Percentiles rank a stretch among this genome's conserved stretches.
Conservation (phyloP, 2,113 vertebrate genomes). For the Dermatemys mawii region DNA sequence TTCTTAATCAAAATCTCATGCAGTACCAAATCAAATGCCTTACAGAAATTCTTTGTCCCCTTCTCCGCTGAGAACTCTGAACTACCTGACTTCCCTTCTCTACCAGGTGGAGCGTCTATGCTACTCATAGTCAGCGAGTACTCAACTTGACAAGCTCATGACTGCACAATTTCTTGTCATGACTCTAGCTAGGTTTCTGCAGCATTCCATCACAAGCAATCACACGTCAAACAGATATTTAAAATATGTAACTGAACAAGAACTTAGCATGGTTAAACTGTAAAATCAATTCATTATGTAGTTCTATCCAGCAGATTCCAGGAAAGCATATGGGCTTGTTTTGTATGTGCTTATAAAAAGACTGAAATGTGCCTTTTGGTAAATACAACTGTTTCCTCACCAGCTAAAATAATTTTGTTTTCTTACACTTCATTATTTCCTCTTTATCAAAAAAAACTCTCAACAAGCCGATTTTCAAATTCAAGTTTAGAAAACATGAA, state of each 20-base stretch:
- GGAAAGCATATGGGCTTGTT: neutral
- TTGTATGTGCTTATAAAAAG: neutral
- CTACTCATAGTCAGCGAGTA: neutral
- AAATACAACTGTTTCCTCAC: neutral
- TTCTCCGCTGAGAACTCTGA: too few species aligned
- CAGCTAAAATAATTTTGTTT: rapidly evolving
- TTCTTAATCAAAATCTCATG: too few species aligned
- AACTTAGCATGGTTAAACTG: slow-evolving; percentile 60
- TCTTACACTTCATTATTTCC: neutral
- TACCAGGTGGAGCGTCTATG: too few species aligned
- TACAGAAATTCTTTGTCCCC: too few species aligned
- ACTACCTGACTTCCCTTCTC: too few species aligned
- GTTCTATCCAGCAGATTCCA: neutral
- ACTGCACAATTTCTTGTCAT: slow-evolving; percentile 83
- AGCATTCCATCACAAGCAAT: slow-evolving; percentile 86
- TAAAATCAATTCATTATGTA: neutral
- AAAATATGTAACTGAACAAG: slow-evolving; percentile 86
- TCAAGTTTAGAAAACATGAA: neutral
- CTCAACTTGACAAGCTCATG: slow-evolving; percentile 24
- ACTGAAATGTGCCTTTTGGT: neutral
- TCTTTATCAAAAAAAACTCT: neutral
- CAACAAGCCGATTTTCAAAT: neutral
- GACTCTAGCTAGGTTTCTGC: slow-evolving; percentile 78
- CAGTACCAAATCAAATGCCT: too few species aligned
- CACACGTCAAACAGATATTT: slow-evolving; percentile 87